Evolutionary conservation across 1,140 invertebrate genomes (phyloP).

Genomic region (Contarinia nasturtii): DNA sequence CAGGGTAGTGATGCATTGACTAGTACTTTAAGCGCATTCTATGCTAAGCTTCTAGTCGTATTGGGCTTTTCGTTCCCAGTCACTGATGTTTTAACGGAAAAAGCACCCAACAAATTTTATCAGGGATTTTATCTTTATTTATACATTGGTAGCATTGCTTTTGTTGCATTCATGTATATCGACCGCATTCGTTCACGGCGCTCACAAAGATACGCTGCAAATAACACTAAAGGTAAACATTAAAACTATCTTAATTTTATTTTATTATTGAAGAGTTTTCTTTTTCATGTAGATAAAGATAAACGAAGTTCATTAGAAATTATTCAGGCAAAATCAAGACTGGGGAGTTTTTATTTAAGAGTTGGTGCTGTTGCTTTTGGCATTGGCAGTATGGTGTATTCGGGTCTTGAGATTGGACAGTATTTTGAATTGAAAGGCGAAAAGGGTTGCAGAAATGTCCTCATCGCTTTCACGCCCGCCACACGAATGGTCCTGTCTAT

Average conservation of each 20-base stretch:
- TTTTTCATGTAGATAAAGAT: slow-evolving; percentile 10
- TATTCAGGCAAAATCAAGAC: slow-evolving; percentile 21
- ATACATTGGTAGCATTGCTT: slow-evolving; percentile 54
- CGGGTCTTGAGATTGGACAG: slow-evolving; percentile 46
- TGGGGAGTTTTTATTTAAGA: slow-evolving; percentile 62
- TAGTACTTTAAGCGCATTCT: slow-evolving; percentile 48
- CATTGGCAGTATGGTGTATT: slow-evolving; percentile 53
- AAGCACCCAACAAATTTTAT: slow-evolving; percentile 40
- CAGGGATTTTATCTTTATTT: slow-evolving; percentile 74
- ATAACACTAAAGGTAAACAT: too few relatives aligned
- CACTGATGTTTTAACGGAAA: slow-evolving; percentile 44
- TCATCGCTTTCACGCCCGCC: slow-evolving; percentile 36
- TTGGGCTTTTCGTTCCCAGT: slow-evolving; percentile 52
- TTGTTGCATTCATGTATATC: slow-evolving; percentile 64
- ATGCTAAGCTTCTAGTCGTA: slow-evolving; percentile 59
- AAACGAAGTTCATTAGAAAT: slow-evolving; percentile 11
- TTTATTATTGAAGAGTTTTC: too few relatives aligned
- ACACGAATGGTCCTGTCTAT: slow-evolving; percentile 42
- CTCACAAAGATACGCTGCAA: too few relatives aligned
- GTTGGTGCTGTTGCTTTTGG: slow-evolving; percentile 59
- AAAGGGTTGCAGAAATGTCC: slow-evolving; percentile 30
- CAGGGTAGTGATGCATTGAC: slow-evolving; percentile 27
- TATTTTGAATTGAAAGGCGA: slow-evolving; percentile 36
- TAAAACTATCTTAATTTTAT: too few relatives aligned
- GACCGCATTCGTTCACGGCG: slow-evolving; percentile 34